These are phyloP conservation scores for Eurois occulta DNA, from an alignment of 2,888 invertebrate genomes.

Conservation along the genomic window DNA sequence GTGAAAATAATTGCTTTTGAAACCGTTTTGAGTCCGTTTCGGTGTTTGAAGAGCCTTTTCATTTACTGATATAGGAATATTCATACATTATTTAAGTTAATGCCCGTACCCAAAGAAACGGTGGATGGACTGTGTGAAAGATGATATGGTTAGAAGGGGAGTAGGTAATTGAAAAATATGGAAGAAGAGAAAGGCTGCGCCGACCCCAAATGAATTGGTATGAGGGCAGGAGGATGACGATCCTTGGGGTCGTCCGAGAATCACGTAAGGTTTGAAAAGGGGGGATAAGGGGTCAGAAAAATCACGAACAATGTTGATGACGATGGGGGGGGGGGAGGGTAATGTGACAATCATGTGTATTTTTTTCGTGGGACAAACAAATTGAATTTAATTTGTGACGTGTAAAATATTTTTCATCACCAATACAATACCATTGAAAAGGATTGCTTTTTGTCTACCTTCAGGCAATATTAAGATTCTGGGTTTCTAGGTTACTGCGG, in stretches of 20 bases:
- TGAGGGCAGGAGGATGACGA: not conserved
- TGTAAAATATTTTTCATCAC: no score
- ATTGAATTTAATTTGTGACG: no score
- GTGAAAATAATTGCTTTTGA: conserved; percentile 50
- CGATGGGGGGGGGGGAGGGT: no score
- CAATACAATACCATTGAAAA: not conserved
- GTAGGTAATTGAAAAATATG: not conserved
- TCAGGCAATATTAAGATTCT: not conserved
- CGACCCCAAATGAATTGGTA: not conserved
- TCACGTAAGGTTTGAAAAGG: no score
- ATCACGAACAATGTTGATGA: no score
- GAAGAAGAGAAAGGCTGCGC: not conserved
- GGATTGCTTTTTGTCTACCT: not conserved
- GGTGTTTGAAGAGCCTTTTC: conserved; percentile 12
- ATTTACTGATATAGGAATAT: conserved; percentile 9
- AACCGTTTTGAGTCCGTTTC: conserved; percentile 3
- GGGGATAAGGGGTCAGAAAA: no score
- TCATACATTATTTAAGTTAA: not conserved
- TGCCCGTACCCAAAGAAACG: not conserved
- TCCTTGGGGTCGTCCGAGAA: no score
- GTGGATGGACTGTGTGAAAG: not conserved
- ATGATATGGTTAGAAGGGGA: not conserved
- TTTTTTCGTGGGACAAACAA: no score
- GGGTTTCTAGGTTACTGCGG: conserved; percentile 26
- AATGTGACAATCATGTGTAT: no score